Conservation (phyloP, 2,113 vertebrate genomes). For the Thamnaconus septentrionalis region DNA sequence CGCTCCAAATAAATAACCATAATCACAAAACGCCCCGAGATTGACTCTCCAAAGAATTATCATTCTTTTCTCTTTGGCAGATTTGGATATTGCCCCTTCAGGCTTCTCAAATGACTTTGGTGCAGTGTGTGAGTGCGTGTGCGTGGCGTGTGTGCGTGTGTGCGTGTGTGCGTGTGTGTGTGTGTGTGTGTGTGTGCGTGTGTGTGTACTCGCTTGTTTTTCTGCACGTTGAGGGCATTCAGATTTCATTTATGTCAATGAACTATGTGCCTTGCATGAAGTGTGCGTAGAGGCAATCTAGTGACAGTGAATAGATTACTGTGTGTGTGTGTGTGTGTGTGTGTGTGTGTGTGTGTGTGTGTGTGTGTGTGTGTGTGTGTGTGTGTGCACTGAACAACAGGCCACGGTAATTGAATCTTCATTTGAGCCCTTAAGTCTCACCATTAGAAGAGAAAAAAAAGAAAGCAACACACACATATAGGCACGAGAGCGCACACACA, state of each 20-base stretch:
- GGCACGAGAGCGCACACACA: constrained; percentile 15
- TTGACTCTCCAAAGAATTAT: constrained; percentile 79
- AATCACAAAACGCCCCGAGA: constrained; percentile 77
- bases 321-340: constrained; percentile 37
- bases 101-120: constrained; percentile 76
- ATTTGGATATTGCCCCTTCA: constrained; percentile 77
- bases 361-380: background rate
- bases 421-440: constrained; percentile 75
- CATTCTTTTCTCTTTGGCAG: constrained; percentile 75
- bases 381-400: constrained; percentile 64
- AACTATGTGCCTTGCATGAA: constrained; percentile 63
- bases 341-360: background rate
- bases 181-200: constrained; percentile 23
- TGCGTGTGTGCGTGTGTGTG: background rate
- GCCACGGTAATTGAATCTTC: constrained; percentile 78
- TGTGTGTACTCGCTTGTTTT: constrained; percentile 15
- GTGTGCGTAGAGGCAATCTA: constrained; percentile 54
- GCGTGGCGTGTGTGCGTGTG: constrained; percentile 29
- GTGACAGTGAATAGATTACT: constrained; percentile 58
- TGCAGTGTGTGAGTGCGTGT: constrained; percentile 53
- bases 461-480: constrained; percentile 27
- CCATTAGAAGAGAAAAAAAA: constrained; percentile 68
- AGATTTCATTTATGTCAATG: constrained; percentile 63
- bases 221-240: constrained; percentile 60
- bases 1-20: constrained; percentile 79